Evolutionary conservation across 92 coral and sea anemone species (phyloP).

Genomic region (Palythoa caribaeorum): DNA sequence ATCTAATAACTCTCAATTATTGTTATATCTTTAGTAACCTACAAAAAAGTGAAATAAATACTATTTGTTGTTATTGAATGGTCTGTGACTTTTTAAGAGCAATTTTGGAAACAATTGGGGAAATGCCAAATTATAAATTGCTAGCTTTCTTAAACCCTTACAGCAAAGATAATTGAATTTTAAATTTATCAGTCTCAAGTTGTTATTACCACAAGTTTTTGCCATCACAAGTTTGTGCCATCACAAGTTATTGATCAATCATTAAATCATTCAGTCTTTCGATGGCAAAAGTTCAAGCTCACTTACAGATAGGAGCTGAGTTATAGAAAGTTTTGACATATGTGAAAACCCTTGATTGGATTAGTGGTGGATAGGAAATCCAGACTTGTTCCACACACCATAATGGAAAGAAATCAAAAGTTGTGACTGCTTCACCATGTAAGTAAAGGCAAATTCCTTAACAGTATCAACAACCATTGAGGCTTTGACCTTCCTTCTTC

Average conservation of each 20-base stretch:
- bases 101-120: conserved; percentile 12
- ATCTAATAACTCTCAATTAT: conserved; percentile 5
- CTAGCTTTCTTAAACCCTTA: conserved; percentile 28
- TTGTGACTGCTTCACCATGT: conserved; percentile 63
- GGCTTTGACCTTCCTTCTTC: conserved; percentile 67
- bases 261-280: conserved; percentile 25
- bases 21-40: conserved; percentile 8
- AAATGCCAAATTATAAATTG: conserved; percentile 5
- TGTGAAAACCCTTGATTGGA: conserved; percentile 27
- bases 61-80: neutral
- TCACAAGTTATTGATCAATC: conserved; percentile 21
- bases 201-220: conserved; percentile 7
- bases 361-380: conserved; percentile 69
- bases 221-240: conserved; percentile 11
- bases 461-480: conserved; percentile 58
- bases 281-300: conserved; percentile 17
- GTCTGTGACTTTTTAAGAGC: neutral
- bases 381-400: conserved; percentile 83
- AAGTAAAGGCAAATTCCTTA: conserved; percentile 64
- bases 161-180: conserved; percentile 18
- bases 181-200: conserved; percentile 20
- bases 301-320: conserved; percentile 31
- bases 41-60: conserved; percentile 9
- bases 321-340: conserved; percentile 10
- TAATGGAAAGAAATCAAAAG: conserved; percentile 69